Evolutionary conservation across 2,888 invertebrate species (phyloP).

Genomic region (Eledona agricola): DNA sequence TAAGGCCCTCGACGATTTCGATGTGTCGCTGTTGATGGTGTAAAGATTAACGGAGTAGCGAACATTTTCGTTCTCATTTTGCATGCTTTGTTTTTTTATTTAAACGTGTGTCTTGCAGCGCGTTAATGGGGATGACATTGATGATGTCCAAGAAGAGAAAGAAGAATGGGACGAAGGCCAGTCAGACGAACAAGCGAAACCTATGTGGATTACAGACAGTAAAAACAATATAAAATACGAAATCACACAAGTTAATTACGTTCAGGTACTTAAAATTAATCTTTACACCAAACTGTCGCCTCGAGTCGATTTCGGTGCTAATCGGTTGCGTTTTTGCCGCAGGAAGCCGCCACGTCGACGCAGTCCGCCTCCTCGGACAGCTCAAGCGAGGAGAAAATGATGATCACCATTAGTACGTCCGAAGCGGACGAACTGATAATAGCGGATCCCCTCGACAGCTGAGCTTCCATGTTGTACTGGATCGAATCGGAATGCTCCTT

Average conservation of each 20-base stretch:
- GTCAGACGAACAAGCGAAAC: constrained; percentile 48
- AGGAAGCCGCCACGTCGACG: constrained; percentile 79
- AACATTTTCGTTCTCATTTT: constrained; percentile 1
- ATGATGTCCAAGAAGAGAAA: constrained; percentile 42
- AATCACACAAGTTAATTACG: constrained; percentile 61
- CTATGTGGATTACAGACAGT: constrained; percentile 59
- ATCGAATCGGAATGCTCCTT: constrained; percentile 18
- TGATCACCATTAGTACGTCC: constrained; percentile 75
- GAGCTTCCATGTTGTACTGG: constrained; percentile 58
- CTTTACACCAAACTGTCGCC: constrained; percentile 35
- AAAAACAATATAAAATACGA: constrained; percentile 61
- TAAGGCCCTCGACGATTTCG: constrained; percentile 53
- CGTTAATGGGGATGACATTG: constrained; percentile 41
- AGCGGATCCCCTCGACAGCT: constrained; percentile 61
- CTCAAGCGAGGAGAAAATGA: constrained; percentile 79
- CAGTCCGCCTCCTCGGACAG: constrained; percentile 77
- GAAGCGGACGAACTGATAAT: constrained; percentile 61
- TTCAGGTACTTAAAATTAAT: constrained; percentile 57
- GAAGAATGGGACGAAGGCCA: constrained; percentile 45
- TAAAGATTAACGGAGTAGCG: constrained; percentile 13
- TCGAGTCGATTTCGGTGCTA: constrained; percentile 7
- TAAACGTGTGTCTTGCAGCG: constrained; percentile 49
- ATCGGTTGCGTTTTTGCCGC: constrained; percentile 47
- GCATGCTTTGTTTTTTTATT: constrained; percentile 12
- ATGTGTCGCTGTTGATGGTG: constrained; percentile 15